Evolutionary conservation across 2,797 vertebrate species (phyloP).

Genomic region (Tenualosa ilisha): DNA sequence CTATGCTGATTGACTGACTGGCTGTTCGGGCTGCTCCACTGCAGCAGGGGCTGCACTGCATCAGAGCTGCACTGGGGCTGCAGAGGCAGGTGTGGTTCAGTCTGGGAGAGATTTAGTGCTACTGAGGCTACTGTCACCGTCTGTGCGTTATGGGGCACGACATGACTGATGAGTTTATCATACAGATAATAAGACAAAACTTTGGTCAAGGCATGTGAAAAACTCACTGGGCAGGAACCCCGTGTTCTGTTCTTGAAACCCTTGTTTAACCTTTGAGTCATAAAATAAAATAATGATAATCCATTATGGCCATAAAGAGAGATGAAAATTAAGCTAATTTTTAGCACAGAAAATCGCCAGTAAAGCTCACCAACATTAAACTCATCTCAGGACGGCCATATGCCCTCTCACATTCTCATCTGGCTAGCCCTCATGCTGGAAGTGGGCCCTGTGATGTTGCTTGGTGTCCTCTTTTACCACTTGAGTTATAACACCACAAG

Average conservation of each 20-base stretch:
- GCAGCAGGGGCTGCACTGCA: constrained; percentile 2
- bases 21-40: not conserved
- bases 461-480: not conserved
- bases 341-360: too few relatives aligned
- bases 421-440: not conserved
- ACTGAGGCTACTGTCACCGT: not conserved
- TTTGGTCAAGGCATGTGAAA: not conserved
- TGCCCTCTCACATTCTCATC: not conserved
- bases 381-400: too few relatives aligned
- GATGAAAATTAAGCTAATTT: too few relatives aligned
- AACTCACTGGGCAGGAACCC: not conserved
- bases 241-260: not conserved
- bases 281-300: too few relatives aligned
- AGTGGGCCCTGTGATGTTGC: not conserved
- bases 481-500: not conserved
- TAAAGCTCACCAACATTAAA: too few relatives aligned
- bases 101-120: not conserved
- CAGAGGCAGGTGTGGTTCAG: not conserved
- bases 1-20: not conserved
- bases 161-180: not conserved
- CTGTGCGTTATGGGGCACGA: not conserved
- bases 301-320: too few relatives aligned
- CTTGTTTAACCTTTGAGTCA: too few relatives aligned
- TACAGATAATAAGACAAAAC: not conserved
- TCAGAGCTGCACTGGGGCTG: not conserved